Base-by-base conservation (phyloP, 2,797 vertebrate species). In the Zalophus californianus region DNA sequence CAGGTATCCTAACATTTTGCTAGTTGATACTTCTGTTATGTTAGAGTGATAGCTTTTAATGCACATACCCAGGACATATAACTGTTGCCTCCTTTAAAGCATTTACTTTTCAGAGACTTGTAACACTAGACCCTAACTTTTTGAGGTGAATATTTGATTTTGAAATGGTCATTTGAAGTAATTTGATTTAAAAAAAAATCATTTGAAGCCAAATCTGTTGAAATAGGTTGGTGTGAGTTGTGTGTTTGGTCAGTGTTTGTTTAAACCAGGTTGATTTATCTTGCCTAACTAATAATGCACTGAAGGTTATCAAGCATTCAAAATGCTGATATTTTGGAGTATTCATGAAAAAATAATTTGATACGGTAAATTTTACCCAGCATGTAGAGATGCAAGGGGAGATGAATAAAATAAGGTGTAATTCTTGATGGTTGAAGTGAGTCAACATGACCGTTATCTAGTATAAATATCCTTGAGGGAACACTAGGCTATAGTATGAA, bases 301-400 rank as follows among this genome's bases (percentile, higher is more conserved):
- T 70, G 56, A 92, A 90, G 18, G 10, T 75, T 94, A 75, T 56
- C 58, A 75, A 54, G 1, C 58, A 58, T 90, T 96, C 3, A 66
- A 41, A 90, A 88, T 96, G 82, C 50, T 90, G 52, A 60, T 15
- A 41, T 86, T 95, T 89, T 96, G 23, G 16, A 83, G 15, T 80
- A 35, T n/a, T 94, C 50, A n/a, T 84, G 85, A 60, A 92, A 79
- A 77, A 73, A 77, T 41, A 75, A 48, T 68, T 66, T 52, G 29
- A 52, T 68, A 62, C 7, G 50, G 58, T 90, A 77, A 75, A 77
- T 92, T 96, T 82, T 79, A 90, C 11, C 15, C 25, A 70, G 35
- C 44, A 90, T 38, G 50, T 23, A 84, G 7, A 91, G 52, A 64
- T 32, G 6, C 5, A 79, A 7, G 6, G 52, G 18, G 54, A 68